Percentiles rank a stretch among this genome's conserved stretches.
Conservation (phyloP, 1,140 invertebrate genomes). For the Calycopis cecrops region DNA sequence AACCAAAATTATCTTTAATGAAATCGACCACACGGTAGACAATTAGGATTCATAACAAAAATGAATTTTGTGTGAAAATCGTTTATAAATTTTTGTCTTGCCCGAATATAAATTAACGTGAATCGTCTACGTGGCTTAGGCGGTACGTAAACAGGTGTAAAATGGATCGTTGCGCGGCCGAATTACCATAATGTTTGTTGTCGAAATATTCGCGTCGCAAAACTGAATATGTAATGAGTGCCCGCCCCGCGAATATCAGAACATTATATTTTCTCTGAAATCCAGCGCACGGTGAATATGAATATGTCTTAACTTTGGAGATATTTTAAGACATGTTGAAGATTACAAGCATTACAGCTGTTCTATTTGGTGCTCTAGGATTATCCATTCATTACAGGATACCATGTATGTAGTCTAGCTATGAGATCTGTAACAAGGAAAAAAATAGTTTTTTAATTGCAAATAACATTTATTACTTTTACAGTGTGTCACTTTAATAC, state of each 20-base stretch:
- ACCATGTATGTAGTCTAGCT: no score
- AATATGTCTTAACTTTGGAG: neutral
- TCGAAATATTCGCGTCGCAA: conserved; percentile 52
- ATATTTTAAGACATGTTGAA: no score
- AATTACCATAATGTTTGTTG: conserved; percentile 68
- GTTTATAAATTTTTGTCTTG: conserved; percentile 23
- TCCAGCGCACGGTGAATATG: neutral
- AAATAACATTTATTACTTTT: no score
- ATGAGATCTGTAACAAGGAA: no score
- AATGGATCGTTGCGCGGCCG: conserved; percentile 53
- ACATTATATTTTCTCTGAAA: conserved; percentile 1
- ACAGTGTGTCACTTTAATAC: no score
- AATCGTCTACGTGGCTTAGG: conserved; percentile 46
- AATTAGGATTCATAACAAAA: neutral
- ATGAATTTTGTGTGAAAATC: conserved; percentile 13
- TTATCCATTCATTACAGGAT: no score
- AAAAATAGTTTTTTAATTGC: no score
- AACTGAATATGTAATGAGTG: conserved; percentile 49
- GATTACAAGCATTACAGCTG: no score
- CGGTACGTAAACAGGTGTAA: conserved; percentile 61
- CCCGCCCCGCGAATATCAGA: neutral
- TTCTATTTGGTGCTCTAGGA: no score
- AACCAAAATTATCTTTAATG: no score
- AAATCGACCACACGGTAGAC: no score
- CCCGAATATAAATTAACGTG: conserved; percentile 26